Conservation (phyloP, 2,888 invertebrate genomes). For the Chymomyza procnemis region DNA sequence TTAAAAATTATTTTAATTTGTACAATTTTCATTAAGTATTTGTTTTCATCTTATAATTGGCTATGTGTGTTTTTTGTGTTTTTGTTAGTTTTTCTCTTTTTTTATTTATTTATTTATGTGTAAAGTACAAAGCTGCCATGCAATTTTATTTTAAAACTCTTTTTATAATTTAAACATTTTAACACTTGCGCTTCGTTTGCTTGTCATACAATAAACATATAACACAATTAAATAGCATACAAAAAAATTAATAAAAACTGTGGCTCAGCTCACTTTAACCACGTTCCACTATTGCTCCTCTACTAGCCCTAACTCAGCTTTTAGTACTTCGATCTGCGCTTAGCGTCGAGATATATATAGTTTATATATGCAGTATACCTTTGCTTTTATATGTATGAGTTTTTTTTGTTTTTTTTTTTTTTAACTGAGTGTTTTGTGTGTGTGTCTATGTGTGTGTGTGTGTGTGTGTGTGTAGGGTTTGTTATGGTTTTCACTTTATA, state of each 20-base stretch:
- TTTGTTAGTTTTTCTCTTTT: too few species aligned
- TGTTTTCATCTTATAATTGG: constrained; percentile 48
- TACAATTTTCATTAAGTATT: constrained; percentile 44
- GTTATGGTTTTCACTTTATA: constrained; percentile 36
- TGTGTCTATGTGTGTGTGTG: constrained; percentile 12
- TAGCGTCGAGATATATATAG: constrained; percentile 60
- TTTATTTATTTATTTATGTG: neutral
- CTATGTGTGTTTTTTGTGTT: constrained; percentile 45
- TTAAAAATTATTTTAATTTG: constrained; percentile 62
- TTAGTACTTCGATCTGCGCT: constrained; percentile 54
- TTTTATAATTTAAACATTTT: neutral
- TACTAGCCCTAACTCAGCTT: neutral
- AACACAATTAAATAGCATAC: constrained; percentile 21
- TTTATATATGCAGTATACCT: constrained; percentile 55
- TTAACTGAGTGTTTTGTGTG: constrained; percentile 17
- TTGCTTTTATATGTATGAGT: constrained; percentile 36
- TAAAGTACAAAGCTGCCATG: constrained; percentile 49
- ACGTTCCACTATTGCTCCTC: neutral
- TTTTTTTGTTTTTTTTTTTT: too few species aligned
- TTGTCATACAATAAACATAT: constrained; percentile 20
- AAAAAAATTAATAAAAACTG: constrained; percentile 38
- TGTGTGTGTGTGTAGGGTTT: constrained; percentile 17
- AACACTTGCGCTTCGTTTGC: constrained; percentile 8
- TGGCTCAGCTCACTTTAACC: neutral
- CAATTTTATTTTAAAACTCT: constrained; percentile 2